Base-by-base conservation (phyloP, 1,140 invertebrate genomes). In the Drosophila littoralis region DNA sequence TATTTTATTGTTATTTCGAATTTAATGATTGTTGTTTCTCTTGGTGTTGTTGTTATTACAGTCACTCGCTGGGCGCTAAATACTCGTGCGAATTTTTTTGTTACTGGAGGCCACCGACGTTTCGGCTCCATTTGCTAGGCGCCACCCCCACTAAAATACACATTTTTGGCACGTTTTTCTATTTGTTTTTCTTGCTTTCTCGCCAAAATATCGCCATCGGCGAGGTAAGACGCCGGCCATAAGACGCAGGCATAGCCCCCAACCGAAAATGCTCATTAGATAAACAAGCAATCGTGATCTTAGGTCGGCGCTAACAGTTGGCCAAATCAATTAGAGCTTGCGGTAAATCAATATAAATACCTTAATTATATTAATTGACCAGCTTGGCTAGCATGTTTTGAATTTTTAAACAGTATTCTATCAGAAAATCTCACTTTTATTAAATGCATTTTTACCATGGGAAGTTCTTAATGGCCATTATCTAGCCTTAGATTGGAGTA, bases 41-140 rank as follows among this genome's bases (percentile, higher is more conserved):
- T 64, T 70, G 59, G 38, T 61, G 52, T 64, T 82, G 75, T 57
- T 73, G 75, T 69, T 69, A 58, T 65, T 71, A 71, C 50, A 71
- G 50, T 50, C 60, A 48, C 52, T 58, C 15, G 78, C 71, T 75
- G 65, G 68, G 65, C 82, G 79, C 73, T 86, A 86, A 86, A 88
- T 86, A 86, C 83, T 83, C 83, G 83, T 86, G 83, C 83, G 83
- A 86, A 86, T 77, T 83, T 82, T 79, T 86, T 65, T 67, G 66
- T 60, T 66, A 74, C 72, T 86, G 83, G 83, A 86, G 83, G 83
- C 84, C 83, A 86, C 48, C 55, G 65, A 48, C 57, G 46, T 12
- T 65, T 63, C 38, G 15, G 51, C 40, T 63, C 17, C 28, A 12
- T 66, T 68, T 79, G 72, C 38, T 70, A 70, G 75, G 83, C 82